phyloP scores from a whole-genome alignment of 1,140 invertebrate species.

The Lepidurus couesii region DNA sequence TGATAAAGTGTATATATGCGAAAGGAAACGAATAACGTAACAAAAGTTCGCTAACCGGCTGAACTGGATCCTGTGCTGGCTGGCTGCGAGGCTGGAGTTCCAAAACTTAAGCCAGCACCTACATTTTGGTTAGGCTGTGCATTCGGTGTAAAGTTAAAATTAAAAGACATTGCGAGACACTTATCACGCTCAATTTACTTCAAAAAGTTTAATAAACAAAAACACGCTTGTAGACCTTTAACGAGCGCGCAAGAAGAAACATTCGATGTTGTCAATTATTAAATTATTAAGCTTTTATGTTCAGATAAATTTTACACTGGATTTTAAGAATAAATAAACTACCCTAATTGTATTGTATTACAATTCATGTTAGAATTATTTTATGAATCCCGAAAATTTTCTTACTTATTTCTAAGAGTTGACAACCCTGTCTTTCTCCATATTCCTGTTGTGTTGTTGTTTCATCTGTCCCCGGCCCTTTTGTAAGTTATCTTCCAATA shows the following conservation, averaged over 20 bases:
- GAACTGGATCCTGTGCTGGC: neutral
- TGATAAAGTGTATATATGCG: no score
- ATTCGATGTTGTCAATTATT: neutral
- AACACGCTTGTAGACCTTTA: neutral
- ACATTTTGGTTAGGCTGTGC: neutral
- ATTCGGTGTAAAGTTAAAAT: neutral
- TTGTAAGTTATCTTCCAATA: neutral
- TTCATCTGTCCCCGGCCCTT: slow-evolving; percentile 20
- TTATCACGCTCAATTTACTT: neutral
- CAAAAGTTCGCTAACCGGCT: neutral
- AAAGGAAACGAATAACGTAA: no score
- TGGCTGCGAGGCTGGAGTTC: neutral
- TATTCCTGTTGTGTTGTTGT: slow-evolving; percentile 19
- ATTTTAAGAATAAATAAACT: no score
- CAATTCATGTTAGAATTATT: no score
- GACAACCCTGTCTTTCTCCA: neutral
- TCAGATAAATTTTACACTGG: no score
- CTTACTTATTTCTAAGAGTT: neutral
- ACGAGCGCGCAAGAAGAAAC: slow-evolving; percentile 4
- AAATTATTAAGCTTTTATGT: neutral
- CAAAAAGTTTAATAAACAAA: neutral
- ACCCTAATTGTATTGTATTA: no score
- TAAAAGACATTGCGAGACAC: neutral
- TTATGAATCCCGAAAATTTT: neutral
- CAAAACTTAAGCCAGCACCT: neutral